Evolutionary conservation across 2,113 vertebrate species (phyloP), one percentile per base, ranked within the genome.

Genomic region (Hippocampus barbouri): DNA sequence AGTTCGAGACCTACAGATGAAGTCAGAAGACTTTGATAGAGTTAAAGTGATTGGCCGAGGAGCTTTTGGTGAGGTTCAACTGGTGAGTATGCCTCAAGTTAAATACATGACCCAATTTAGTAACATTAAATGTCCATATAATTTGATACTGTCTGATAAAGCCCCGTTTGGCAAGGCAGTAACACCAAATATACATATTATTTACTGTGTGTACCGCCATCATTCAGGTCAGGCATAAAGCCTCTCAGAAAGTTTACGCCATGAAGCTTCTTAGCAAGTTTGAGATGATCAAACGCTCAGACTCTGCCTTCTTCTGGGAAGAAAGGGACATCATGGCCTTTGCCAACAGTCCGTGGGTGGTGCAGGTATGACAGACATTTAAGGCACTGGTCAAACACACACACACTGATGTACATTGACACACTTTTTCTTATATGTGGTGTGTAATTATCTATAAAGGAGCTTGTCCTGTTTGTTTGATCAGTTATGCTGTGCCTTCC

Each of bases 261-360:
- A 96, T 99, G 97, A 99, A 99, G 88, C 94, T 99, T 40, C 94
- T 99, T 76, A 98, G 96, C 91, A 99, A 99, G 88, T 98, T 99
- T 90, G 97, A 99, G 93, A 99, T 99, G 97, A 96, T 99, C 88
- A 99, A 99, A 87, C 94, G 97, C 81, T 99, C 97, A 47, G 97
- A 99, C 90, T 99, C 97, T 18, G 97, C 97, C 74, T 99, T 99
- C 90, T 99, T 98, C 91, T 99, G 97, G 97, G 97, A 99, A 87
- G 97, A 99, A 78, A 94, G 97, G 81, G 97, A 98, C 85, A 98
- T 99, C 82, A 99, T 99, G 97, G 97, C 97, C 56, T 99, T 99
- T 1, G 92, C 97, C 68, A 95, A 98, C 88, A 99, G 97, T 78
- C 96, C 97, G 0, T 99, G 97, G 97, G 96, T 99, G 20, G 96